Evolutionary conservation across 2,113 vertebrate species (phyloP).

Genomic region (Apteryx mantelli): DNA sequence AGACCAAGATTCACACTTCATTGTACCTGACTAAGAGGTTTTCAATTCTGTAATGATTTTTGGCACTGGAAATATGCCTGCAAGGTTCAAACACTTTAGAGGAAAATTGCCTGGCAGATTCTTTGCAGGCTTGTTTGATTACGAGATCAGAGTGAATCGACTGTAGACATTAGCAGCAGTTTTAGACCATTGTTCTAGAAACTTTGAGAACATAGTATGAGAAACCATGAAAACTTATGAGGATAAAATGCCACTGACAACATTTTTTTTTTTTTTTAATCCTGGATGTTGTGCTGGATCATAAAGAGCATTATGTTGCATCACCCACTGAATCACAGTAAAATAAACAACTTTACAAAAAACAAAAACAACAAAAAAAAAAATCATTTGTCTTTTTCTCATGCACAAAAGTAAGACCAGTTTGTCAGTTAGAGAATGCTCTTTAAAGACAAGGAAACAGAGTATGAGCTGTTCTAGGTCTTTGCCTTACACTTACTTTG

Average conservation of each 20-base stretch:
- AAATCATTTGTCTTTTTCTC: background rate
- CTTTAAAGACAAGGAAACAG: background rate
- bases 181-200: constrained; percentile 16
- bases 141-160: constrained; percentile 42
- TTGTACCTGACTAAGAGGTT: constrained; percentile 52
- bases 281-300: background rate
- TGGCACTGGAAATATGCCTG: constrained; percentile 62
- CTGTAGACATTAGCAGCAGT: constrained; percentile 3
- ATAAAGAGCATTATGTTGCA: background rate
- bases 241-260: background rate
- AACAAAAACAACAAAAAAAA: background rate
- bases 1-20: constrained; percentile 55
- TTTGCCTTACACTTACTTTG: background rate
- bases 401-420: background rate
- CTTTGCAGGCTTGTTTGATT: constrained; percentile 41
- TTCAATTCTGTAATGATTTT: constrained; percentile 57
- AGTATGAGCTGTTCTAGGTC: background rate
- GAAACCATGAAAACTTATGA: background rate
- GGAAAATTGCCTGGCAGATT: constrained; percentile 27
- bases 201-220: background rate
- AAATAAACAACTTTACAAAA: background rate
- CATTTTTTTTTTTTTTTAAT: background rate
- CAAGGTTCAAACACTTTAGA: constrained; percentile 42
- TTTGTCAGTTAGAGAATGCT: background rate
- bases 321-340: background rate